Percentiles rank a stretch among this genome's conserved stretches.
Conservation (phyloP, 2,888 invertebrate genomes). For the Campoplex capitator region DNA sequence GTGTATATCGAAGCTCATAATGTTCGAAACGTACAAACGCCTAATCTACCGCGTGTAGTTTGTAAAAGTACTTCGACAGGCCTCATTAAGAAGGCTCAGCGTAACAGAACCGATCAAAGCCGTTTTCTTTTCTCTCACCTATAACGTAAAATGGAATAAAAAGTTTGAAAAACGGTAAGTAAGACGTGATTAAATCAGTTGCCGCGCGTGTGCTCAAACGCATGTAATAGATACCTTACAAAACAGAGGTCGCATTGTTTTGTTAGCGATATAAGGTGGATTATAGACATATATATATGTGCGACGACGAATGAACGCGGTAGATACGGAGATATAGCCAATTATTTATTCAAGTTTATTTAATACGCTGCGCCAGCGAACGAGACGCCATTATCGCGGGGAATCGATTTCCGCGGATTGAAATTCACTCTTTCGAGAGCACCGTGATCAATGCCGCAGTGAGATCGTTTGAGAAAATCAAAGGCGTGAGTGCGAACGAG, state of each 20-base stretch:
- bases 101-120: constrained; percentile 38
- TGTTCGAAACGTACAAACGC: neutral
- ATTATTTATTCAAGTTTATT: constrained; percentile 63
- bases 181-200: constrained; percentile 57
- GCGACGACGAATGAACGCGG: constrained; percentile 41
- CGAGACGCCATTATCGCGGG: constrained; percentile 33
- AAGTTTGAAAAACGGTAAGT: neutral
- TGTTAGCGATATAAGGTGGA: neutral
- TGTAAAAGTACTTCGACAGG: constrained; percentile 22
- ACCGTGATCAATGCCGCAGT: constrained; percentile 21
- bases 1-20: constrained; percentile 2
- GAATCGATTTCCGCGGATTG: constrained; percentile 67
- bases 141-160: constrained; percentile 49
- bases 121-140: constrained; percentile 62
- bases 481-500: constrained; percentile 37
- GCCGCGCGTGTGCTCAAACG: constrained; percentile 14
- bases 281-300: constrained; percentile 15
- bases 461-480: constrained; percentile 51
- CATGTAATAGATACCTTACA: constrained; percentile 12
- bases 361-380: constrained; percentile 40
- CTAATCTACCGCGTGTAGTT: constrained; percentile 4
- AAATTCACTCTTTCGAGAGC: constrained; percentile 58
- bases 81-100: constrained; percentile 53
- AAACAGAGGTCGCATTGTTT: constrained; percentile 55
- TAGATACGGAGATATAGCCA: constrained; percentile 55